These are phyloP conservation scores for Spodoptera picta DNA, from an alignment of 2,888 invertebrate species.

Conservation along the genomic window DNA sequence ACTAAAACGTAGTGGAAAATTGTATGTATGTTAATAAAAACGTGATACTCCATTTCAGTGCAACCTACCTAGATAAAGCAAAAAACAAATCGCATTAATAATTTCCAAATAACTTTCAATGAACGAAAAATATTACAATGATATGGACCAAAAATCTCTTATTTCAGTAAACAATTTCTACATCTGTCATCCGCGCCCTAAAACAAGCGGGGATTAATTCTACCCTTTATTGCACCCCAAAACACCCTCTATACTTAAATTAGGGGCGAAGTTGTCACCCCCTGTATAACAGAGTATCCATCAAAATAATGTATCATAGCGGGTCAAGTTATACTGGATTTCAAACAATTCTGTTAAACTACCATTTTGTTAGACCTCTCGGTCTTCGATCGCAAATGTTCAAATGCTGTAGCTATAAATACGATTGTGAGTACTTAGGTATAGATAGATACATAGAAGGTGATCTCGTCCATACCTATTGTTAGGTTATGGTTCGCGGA, in stretches of 20 bases:
- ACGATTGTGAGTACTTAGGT: slow-evolving; percentile 32
- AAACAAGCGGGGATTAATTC: slow-evolving; percentile 57
- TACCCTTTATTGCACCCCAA: slow-evolving; percentile 55
- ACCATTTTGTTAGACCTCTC: slow-evolving; percentile 23
- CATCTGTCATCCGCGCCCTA: slow-evolving; percentile 47
- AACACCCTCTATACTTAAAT: slow-evolving; percentile 53
- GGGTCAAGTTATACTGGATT: slow-evolving; percentile 37
- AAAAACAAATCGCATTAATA: too few relatives aligned
- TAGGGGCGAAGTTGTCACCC: slow-evolving; percentile 59
- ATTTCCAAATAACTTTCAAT: too few relatives aligned
- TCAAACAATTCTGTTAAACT: slow-evolving; percentile 3
- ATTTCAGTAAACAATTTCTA: slow-evolving; percentile 25
- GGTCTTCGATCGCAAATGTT: slow-evolving; percentile 47
- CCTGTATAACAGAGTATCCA: slow-evolving; percentile 48
- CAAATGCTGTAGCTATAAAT: slow-evolving; percentile 43
- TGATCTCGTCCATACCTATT: slow-evolving; percentile 35
- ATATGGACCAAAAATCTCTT: slow-evolving; percentile 10
- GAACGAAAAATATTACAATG: too few relatives aligned
- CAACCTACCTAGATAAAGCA: too few relatives aligned
- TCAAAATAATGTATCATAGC: slow-evolving; percentile 49
- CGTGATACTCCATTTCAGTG: too few relatives aligned
- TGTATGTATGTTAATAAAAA: too few relatives aligned
- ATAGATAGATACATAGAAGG: slow-evolving; percentile 12
- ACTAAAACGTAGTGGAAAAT: too few relatives aligned
- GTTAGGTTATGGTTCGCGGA: slow-evolving; percentile 1